phyloP scores from a whole-genome alignment of 2,113 vertebrate species.

The Laticauda laticaudata region DNA sequence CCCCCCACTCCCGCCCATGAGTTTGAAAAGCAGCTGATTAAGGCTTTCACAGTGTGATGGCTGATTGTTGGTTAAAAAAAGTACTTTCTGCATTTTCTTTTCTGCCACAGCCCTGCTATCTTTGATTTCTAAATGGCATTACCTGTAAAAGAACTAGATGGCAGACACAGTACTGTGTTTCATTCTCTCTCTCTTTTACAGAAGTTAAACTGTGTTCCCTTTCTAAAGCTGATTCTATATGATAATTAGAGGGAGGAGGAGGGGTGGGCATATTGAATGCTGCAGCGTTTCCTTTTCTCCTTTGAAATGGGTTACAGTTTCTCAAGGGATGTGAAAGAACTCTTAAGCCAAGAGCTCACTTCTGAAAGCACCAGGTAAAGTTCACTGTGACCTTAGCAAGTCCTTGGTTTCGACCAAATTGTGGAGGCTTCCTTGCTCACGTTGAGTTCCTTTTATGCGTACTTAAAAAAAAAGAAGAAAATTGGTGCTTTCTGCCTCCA shows the following conservation, averaged over 20 bases:
- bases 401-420: constrained; percentile 23
- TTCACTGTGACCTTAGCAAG: background rate
- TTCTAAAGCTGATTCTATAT: constrained; percentile 51
- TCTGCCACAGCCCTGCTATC: background rate
- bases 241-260: constrained; percentile 52
- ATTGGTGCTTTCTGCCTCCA: background rate
- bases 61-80: constrained; percentile 43
- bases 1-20: background rate
- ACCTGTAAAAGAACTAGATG: constrained; percentile 34
- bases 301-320: constrained; percentile 40
- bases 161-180: constrained; percentile 45
- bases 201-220: constrained; percentile 56
- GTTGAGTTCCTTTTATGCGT: background rate
- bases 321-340: constrained; percentile 25
- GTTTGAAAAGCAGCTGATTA: constrained; percentile 42
- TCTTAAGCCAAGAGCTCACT: background rate
- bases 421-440: background rate
- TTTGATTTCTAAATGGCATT: constrained; percentile 42
- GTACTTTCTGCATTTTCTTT: constrained; percentile 4
- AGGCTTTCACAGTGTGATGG: constrained; percentile 52
- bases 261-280: background rate
- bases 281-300: background rate
- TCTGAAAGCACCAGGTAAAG: constrained; percentile 37
- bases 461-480: background rate
- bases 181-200: background rate